Base-by-base conservation (phyloP, 2,797 vertebrate genomes). In the Oreochromis mossambicus region DNA sequence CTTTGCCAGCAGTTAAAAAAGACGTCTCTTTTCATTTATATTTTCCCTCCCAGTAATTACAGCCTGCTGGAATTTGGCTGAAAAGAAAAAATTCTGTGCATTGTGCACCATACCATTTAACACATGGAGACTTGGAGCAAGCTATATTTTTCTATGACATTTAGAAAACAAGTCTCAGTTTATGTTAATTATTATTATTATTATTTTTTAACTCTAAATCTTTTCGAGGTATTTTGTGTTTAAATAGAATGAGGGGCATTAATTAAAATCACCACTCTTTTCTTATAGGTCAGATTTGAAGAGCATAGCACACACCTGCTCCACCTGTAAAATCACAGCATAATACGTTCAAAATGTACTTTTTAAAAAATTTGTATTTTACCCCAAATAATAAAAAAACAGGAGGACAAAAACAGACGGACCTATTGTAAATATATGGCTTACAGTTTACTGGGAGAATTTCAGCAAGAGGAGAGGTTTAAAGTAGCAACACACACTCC, bases 1-100 rank as follows among this genome's bases (percentile, higher is more conserved):
- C 58, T 70, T 77, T 51, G 80, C 81, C 41, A 86, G 58, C 81
- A 84, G 68, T 86, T 70, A 63, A 93, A 92, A 86, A 73, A 68
- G 46, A 82, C 24, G 7, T 77, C 48, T 83, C 77, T 93, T 84
- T 90, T 80, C 63, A 83, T 90, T 84, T 89, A 79, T 80, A 77
- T 86, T 83, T 92, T 91, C 82, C 84, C 68, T 90, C 83, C 70
- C 81, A 89, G 91, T 83, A 90, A 94, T 94, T 89, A 89, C 82
- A 90, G 77, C 76, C 85, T 92, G 87, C 77, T 91, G 90, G 83
- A 92, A 91, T 94, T 90, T 93, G 91, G 86, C 90, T 94, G 79
- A 88, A 88, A 87, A 89, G 88, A 95, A 83, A 38, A 94, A 94
- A 92, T 87, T 91, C 85, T 78, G 81, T 89, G 88, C 88, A 86